These are phyloP conservation scores for Ceratosolen fusciceps DNA, from an alignment of 1,140 invertebrate genomes.

Conservation along the genomic window DNA sequence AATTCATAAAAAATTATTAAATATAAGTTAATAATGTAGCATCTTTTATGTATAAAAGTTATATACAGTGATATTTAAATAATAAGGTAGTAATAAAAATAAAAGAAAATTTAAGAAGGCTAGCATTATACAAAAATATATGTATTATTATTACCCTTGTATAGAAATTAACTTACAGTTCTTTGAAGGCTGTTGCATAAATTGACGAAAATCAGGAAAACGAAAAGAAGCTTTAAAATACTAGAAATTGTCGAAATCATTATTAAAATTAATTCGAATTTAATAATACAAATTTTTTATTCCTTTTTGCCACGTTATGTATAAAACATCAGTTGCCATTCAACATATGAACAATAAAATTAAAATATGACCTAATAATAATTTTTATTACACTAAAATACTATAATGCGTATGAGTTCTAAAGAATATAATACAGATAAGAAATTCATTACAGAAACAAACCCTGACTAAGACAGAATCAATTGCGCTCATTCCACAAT, in stretches of 20 bases:
- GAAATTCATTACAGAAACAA: neutral
- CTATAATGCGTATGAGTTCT: neutral
- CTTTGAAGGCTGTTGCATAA: slow-evolving; percentile 1
- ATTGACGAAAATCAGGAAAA: slow-evolving; percentile 1
- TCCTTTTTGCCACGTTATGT: neutral
- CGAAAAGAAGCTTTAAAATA: neutral
- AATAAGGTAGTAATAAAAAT: too few relatives aligned
- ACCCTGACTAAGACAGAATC: neutral
- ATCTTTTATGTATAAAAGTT: too few relatives aligned
- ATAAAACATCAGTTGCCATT: neutral
- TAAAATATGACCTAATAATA: neutral
- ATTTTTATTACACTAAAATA: neutral
- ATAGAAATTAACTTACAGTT: slow-evolving; percentile 27
- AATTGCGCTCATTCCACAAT: neutral
- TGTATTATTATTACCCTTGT: neutral
- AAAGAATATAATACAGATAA: neutral
- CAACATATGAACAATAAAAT: neutral
- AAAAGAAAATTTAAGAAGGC: too few relatives aligned
- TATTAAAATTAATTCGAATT: neutral
- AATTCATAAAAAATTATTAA: too few relatives aligned
- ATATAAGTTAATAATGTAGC: too few relatives aligned
- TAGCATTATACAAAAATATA: too few relatives aligned
- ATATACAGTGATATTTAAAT: too few relatives aligned
- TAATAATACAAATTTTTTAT: neutral
- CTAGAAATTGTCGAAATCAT: neutral